These are phyloP conservation scores for Naja naja DNA, from an alignment of 2,113 vertebrate species.

Conservation along the genomic window DNA sequence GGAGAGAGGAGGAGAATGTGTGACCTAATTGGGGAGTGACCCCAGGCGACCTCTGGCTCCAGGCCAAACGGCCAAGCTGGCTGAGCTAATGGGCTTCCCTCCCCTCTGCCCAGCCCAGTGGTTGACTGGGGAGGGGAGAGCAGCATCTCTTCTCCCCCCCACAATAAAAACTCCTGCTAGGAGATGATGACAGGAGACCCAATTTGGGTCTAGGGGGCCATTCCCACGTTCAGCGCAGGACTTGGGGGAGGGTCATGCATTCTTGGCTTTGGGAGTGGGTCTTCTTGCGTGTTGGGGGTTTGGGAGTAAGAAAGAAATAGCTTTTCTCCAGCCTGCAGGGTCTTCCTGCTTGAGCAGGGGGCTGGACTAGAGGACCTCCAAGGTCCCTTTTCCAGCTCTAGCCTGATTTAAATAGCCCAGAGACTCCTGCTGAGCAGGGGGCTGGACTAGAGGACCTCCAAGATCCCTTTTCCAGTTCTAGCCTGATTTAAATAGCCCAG, in stretches of 20 bases:
- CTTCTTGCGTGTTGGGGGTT: no score
- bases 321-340: background rate
- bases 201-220: background rate
- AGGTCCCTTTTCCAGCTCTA: no score
- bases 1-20: slow-evolving; percentile 11
- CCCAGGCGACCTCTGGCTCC: slow-evolving; percentile 17
- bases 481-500: no score
- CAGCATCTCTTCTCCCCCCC: no score
- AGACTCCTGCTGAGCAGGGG: no score
- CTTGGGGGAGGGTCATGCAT: background rate
- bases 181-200: background rate
- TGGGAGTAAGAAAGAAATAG: no score
- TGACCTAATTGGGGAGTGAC: slow-evolving; percentile 36
- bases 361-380: no score
- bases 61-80: background rate
- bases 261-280: background rate
- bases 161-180: no score
- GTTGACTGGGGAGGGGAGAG: background rate
- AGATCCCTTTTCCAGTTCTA: no score
- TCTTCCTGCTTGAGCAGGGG: no score
- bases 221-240: background rate
- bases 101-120: background rate
- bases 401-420: no score
- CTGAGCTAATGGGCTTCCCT: slow-evolving; percentile 7
- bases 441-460: no score